Evolutionary conservation across 2,888 invertebrate genomes (phyloP).

Genomic region (Trachelus tabidus): DNA sequence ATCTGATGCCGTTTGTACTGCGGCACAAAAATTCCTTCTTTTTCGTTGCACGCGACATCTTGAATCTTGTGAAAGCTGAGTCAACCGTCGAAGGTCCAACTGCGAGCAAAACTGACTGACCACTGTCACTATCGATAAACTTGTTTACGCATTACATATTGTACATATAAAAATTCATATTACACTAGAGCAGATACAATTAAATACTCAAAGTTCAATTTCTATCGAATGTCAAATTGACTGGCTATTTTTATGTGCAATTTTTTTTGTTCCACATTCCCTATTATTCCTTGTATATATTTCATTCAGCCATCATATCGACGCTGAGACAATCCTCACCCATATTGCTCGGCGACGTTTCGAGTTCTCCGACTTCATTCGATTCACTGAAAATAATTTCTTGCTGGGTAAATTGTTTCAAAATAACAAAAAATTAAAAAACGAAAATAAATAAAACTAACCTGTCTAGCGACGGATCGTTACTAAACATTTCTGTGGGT

Average conservation of each 20-base stretch:
- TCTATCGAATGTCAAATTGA: neutral
- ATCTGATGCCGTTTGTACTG: neutral
- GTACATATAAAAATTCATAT: conserved; percentile 26
- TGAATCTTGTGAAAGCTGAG: neutral
- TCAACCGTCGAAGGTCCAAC: neutral
- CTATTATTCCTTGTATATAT: conserved; percentile 17
- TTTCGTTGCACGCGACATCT: neutral
- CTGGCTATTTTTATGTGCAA: conserved; percentile 34
- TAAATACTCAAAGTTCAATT: conserved; percentile 22
- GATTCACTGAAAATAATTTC: conserved; percentile 76
- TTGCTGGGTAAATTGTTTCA: neutral
- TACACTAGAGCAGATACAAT: conserved; percentile 38
- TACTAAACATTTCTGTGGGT: conserved; percentile 94
- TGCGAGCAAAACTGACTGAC: neutral
- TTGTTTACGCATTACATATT: neutral
- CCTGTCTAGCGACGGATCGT: conserved; percentile 91
- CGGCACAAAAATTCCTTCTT: neutral
- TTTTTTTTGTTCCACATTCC: conserved; percentile 9
- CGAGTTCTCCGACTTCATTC: conserved; percentile 80
- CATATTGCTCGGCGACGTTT: conserved; percentile 85
- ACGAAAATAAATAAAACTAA: conserved; percentile 52
- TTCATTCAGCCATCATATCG: conserved; percentile 72
- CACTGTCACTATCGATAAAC: neutral
- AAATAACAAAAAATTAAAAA: neutral
- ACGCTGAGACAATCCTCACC: conserved; percentile 83